phyloP scores from a whole-genome alignment of 2,888 invertebrate genomes.

The Stenolophus ochropezus region DNA sequence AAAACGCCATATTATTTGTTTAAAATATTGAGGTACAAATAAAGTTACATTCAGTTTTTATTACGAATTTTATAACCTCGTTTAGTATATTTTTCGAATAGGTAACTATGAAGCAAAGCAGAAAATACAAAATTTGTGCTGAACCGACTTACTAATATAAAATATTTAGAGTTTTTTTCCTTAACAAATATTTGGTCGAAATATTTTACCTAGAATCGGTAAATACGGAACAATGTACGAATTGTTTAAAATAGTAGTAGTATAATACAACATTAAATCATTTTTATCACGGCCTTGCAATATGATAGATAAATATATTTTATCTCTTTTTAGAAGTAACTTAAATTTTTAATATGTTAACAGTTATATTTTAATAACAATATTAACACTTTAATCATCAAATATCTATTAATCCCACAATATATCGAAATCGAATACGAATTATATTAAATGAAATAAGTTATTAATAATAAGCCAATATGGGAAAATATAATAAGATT shows the following conservation, averaged over 20 bases:
- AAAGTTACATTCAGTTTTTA: neutral
- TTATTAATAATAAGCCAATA: neutral
- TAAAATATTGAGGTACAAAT: neutral
- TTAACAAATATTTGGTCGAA: constrained; percentile 20
- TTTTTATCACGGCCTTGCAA: constrained; percentile 3
- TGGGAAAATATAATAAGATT: neutral
- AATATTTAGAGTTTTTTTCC: constrained; percentile 13
- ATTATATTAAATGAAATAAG: neutral
- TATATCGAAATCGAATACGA: neutral
- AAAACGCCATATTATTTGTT: neutral
- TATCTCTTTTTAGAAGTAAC: neutral
- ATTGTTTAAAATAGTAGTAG: neutral
- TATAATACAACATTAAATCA: neutral
- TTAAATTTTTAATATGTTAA: neutral
- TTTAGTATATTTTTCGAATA: neutral
- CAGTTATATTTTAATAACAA: neutral
- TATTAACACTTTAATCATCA: constrained; percentile 38
- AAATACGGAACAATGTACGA: constrained; percentile 3
- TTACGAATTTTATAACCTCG: neutral
- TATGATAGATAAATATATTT: constrained; percentile 31
- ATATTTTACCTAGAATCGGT: neutral
- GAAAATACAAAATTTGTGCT: neutral
- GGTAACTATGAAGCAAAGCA: constrained; percentile 1
- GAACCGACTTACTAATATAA: neutral
- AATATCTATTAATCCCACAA: neutral